Percentiles rank a stretch among this genome's conserved stretches.
Conservation (phyloP, 64 coral and sea anemone genomes). For the Acropora yongei region DNA sequence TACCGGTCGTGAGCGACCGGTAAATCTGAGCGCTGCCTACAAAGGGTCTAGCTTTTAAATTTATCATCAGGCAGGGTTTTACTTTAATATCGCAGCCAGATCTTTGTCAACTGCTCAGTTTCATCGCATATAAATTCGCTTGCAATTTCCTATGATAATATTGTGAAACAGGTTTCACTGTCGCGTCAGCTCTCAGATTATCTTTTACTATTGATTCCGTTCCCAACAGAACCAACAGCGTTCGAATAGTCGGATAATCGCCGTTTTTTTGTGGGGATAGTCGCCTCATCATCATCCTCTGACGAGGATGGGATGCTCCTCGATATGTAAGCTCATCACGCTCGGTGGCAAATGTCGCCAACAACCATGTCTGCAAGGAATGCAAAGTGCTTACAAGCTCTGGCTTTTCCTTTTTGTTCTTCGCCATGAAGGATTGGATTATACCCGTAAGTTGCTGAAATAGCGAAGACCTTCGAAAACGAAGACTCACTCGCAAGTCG, state of each 20-base stretch:
- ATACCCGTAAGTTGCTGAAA: constrained; percentile 4
- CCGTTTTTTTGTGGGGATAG: constrained; percentile 19
- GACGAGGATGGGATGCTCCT: neutral
- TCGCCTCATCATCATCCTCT: neutral
- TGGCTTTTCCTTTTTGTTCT: neutral
- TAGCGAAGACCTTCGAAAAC: too few species aligned
- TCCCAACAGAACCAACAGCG: neutral
- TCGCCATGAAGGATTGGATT: constrained; percentile 2
- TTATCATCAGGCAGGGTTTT: constrained; percentile 15
- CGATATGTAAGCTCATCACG: neutral
- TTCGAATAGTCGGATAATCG: constrained; percentile 12
- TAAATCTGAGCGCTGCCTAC: too few species aligned
- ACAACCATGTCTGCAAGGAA: constrained; percentile 24
- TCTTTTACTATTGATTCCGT: neutral
- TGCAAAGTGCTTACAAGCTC: constrained; percentile 6
- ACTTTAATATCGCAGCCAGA: constrained; percentile 15
- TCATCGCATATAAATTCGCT: constrained; percentile 22
- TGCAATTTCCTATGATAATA: constrained; percentile 9
- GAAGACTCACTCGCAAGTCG: too few species aligned
- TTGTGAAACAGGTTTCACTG: constrained; percentile 4
- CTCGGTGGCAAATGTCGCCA: neutral
- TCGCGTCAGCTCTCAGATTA: neutral
- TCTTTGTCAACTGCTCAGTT: constrained; percentile 2
- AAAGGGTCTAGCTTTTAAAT: constrained; percentile 20
- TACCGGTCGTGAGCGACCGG: too few species aligned